Evolutionary conservation across 2,797 vertebrate species (phyloP).

Genomic region (Mastacembelus armatus): DNA sequence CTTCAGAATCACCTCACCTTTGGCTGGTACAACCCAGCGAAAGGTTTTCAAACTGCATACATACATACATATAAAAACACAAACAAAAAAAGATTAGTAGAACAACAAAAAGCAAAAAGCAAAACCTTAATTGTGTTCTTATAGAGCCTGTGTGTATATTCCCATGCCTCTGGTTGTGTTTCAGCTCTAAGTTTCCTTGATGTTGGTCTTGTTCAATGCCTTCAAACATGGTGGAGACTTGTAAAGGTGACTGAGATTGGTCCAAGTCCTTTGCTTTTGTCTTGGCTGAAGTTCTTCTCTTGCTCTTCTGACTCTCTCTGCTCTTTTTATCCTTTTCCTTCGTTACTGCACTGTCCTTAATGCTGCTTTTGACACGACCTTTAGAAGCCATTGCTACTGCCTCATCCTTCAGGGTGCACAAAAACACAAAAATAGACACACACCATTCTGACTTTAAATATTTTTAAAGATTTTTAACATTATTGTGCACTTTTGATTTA

Average conservation of each 20-base stretch:
- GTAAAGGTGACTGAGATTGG: not conserved
- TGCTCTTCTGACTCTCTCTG: constrained; percentile 69
- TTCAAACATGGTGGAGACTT: constrained; percentile 4
- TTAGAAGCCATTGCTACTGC: constrained; percentile 43
- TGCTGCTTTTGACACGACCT: constrained; percentile 39
- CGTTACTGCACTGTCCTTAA: constrained; percentile 41
- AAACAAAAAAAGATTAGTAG: no score
- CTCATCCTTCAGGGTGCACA: constrained; percentile 49
- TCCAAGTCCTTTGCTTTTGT: constrained; percentile 41
- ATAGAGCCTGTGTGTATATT: not conserved
- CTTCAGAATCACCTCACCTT: constrained; percentile 79
- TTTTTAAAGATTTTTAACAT: not conserved
- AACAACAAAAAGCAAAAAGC: not conserved
- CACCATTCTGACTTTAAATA: not conserved
- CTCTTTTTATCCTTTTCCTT: constrained; percentile 71
- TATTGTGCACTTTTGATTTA: not conserved
- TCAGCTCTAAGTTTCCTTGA: constrained; percentile 43
- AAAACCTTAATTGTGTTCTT: not conserved
- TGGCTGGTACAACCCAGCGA: constrained; percentile 90
- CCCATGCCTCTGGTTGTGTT: constrained; percentile 62
- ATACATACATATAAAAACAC: constrained; percentile 20
- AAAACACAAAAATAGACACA: constrained; percentile 14
- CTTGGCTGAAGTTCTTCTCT: constrained; percentile 36
- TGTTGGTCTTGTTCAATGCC: constrained; percentile 48
- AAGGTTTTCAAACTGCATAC: constrained; percentile 83